These are phyloP conservation scores for Cuniculus paca DNA, from an alignment of 2,797 vertebrate species.

Conservation along the genomic window DNA sequence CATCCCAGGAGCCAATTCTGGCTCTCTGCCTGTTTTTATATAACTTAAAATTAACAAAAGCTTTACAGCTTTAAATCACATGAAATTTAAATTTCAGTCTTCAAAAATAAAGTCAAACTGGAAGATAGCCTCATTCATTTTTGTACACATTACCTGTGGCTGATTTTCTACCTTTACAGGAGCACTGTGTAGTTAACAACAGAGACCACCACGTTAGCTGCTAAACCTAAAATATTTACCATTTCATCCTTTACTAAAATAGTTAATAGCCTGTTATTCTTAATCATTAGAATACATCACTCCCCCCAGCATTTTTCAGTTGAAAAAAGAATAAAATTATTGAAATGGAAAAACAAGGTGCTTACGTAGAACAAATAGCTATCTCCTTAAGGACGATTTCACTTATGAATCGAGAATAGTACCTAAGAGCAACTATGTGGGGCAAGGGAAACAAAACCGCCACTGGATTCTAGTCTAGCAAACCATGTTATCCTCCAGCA, in stretches of 20 bases:
- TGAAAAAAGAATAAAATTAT: background rate
- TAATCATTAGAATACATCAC: background rate
- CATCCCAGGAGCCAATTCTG: background rate
- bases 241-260: background rate
- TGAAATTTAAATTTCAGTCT: constrained; percentile 42
- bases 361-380: background rate
- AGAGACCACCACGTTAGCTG: background rate
- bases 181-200: background rate
- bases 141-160: background rate
- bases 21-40: background rate
- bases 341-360: background rate
- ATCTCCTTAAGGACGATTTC: background rate
- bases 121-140: background rate
- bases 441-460: background rate
- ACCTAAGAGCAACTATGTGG: background rate
- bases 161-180: background rate
- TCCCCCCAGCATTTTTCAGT: background rate
- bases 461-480: background rate
- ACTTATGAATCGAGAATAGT: background rate
- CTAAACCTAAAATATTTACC: background rate
- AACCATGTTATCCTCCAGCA: background rate
- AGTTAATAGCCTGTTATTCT: background rate
- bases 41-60: background rate
- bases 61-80: constrained; percentile 5
- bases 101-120: background rate